Conservation (phyloP, 2,797 vertebrate species). For the Meda fulgida region DNA sequence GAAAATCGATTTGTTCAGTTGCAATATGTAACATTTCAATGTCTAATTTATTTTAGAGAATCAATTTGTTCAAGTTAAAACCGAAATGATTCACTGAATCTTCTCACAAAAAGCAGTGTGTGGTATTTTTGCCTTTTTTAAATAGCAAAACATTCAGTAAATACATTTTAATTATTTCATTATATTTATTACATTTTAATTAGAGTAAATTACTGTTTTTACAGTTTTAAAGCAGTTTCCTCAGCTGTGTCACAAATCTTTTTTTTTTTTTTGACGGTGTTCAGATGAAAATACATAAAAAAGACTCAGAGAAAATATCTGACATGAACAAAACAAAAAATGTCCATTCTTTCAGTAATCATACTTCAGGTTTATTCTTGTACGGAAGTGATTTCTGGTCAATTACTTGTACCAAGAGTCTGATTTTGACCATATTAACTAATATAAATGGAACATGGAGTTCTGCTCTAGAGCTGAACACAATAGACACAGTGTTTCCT, state of each 20-base stretch:
- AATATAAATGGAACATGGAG: constrained; percentile 14
- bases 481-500: not conserved
- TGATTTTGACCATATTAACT: not conserved
- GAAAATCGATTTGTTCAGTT: not conserved
- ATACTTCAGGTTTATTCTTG: not conserved
- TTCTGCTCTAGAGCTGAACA: constrained; percentile 4
- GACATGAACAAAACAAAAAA: not conserved
- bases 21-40: not conserved
- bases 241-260: not conserved
- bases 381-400: not conserved
- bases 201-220: no score
- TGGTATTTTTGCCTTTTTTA: not conserved
- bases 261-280: not conserved
- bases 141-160: not conserved
- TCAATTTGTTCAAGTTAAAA: not conserved
- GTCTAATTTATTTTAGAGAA: not conserved
- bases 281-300: constrained; percentile 6
- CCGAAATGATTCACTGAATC: not conserved
- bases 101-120: not conserved
- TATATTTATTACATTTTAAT: not conserved
- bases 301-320: not conserved
- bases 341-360: not conserved
- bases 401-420: not conserved
- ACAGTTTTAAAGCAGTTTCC: not conserved
- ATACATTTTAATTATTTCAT: not conserved